Conservation (phyloP, 2,113 vertebrate species). For the Malurus melanocephalus region DNA sequence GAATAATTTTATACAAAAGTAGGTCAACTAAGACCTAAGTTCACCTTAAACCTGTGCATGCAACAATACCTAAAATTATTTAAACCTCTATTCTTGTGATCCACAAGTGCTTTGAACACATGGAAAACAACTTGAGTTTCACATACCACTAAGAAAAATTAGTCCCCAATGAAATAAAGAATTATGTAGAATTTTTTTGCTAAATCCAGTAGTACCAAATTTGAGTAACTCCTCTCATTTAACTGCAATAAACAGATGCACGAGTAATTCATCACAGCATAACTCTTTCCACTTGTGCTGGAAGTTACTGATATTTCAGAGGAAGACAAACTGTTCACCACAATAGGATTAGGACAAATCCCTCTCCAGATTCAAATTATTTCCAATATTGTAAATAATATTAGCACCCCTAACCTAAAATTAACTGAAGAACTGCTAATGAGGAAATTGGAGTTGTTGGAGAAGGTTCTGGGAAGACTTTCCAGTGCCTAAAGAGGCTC, state of each 20-base stretch:
- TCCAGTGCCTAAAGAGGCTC: fast-evolving
- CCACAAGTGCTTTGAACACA: neutral
- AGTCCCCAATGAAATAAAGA: neutral
- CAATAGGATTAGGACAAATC: neutral
- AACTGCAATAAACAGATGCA: neutral
- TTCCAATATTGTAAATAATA: neutral
- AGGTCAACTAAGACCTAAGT: neutral
- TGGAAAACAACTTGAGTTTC: neutral
- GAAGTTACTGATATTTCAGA: neutral
- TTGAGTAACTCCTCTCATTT: neutral
- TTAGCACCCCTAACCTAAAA: neutral
- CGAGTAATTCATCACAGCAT: neutral
- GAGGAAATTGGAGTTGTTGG: neutral
- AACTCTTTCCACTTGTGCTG: neutral
- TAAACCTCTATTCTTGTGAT: neutral
- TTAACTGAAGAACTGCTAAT: neutral
- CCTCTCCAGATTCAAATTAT: neutral
- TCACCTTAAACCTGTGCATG: neutral
- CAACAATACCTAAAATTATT: neutral
- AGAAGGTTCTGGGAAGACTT: neutral
- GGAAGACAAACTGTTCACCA: neutral
- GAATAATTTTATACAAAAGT: neutral
- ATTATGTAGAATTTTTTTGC: neutral
- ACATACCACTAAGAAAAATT: neutral
- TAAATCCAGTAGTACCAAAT: neutral